Conservation (phyloP, 2,797 vertebrate species). For the Chiloscyllium punctatum region DNA sequence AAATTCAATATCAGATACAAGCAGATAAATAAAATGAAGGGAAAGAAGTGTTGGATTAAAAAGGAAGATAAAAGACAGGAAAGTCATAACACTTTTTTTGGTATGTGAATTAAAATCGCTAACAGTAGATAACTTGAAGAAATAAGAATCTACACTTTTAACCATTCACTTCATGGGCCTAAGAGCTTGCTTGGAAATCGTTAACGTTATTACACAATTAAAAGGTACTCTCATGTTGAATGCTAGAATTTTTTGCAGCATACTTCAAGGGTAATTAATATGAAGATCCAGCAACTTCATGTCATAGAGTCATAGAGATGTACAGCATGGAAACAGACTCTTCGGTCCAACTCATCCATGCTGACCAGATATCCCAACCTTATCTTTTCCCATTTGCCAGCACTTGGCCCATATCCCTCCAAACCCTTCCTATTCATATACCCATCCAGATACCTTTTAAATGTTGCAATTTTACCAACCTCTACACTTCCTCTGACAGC, state of each 20-base stretch:
- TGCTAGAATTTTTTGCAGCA: background rate
- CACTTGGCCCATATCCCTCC: too few species aligned
- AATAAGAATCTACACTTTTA: background rate
- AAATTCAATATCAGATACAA: background rate
- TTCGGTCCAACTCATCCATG: too few species aligned
- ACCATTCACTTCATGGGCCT: background rate
- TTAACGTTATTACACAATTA: background rate
- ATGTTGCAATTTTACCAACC: too few species aligned
- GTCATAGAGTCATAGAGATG: too few species aligned
- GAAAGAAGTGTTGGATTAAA: background rate
- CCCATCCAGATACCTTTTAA: too few species aligned
- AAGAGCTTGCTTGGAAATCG: background rate
- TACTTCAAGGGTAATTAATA: background rate
- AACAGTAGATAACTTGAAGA: background rate
- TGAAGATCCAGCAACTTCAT: background rate
- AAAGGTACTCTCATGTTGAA: background rate
- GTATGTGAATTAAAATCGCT: background rate
- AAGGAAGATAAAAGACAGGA: background rate
- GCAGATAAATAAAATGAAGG: background rate
- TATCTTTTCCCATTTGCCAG: too few species aligned
- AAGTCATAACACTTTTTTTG: background rate
- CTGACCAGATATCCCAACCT: too few species aligned
- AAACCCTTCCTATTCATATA: too few species aligned
- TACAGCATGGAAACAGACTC: too few species aligned
- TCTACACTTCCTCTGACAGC: too few species aligned